Percentiles rank a stretch among this genome's conserved stretches.
These are phyloP conservation scores for Muschampia plurimacula DNA, from an alignment of 2,888 invertebrate species.

Conservation along the genomic window DNA sequence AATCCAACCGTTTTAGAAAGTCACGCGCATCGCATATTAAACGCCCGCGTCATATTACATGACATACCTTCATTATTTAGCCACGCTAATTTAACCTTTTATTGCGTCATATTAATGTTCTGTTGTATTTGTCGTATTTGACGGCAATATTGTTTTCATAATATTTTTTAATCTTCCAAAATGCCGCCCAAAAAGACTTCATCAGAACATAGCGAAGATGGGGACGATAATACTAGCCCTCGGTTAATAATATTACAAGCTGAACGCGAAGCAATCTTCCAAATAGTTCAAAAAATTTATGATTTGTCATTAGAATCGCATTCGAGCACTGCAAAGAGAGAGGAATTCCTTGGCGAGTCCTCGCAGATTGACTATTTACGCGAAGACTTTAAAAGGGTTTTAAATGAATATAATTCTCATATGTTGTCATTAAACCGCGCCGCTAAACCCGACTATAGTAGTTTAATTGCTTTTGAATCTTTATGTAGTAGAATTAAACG, in stretches of 20 bases:
- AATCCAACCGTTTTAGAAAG: neutral
- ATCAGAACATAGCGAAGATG: too few species aligned
- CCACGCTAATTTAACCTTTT: neutral
- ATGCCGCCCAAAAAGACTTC: too few species aligned
- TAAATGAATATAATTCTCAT: conserved; percentile 18
- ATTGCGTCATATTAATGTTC: too few species aligned
- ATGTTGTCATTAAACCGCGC: conserved; percentile 2
- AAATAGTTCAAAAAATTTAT: too few species aligned
- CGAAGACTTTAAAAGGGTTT: conserved; percentile 16
- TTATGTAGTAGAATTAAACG: conserved; percentile 15
- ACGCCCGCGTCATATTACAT: neutral
- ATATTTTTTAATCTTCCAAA: too few species aligned
- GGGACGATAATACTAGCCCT: too few species aligned
- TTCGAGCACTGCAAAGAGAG: too few species aligned
- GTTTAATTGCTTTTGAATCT: conserved; percentile 20
- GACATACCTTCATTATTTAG: neutral
- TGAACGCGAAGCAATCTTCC: too few species aligned
- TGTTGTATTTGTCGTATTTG: too few species aligned
- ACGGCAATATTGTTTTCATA: too few species aligned
- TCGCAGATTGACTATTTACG: conserved; percentile 8
- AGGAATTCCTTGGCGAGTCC: neutral
- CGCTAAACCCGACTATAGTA: conserved; percentile 13
- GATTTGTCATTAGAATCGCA: too few species aligned
- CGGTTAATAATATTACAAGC: too few species aligned
- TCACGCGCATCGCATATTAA: neutral